Evolutionary conservation across 2,888 invertebrate genomes (phyloP).

Genomic region (Alviniconcha strummeri): DNA sequence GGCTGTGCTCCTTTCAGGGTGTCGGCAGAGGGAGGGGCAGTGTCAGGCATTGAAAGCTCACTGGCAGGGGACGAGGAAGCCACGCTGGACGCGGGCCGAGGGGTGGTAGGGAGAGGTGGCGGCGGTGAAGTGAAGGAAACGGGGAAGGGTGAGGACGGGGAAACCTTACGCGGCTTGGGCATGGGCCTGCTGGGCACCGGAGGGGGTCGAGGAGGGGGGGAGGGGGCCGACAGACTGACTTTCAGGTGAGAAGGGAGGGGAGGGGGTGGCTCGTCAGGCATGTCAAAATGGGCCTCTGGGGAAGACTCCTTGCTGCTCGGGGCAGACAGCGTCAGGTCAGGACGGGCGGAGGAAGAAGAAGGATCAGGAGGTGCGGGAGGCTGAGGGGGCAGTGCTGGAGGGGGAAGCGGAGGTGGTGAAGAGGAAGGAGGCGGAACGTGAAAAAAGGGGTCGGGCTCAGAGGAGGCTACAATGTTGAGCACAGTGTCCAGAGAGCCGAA

Average conservation of each 20-base stretch:
- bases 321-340: constrained; percentile 29
- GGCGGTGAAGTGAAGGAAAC: not conserved
- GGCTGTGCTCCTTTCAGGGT: not conserved
- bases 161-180: constrained; percentile 20
- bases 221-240: constrained; percentile 21
- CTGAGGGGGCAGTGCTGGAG: constrained; percentile 21
- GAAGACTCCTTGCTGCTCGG: constrained; percentile 15
- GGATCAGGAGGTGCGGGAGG: constrained; percentile 20
- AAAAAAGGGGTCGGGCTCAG: constrained; percentile 45
- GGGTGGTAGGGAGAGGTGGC: constrained; percentile 5
- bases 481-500: constrained; percentile 37
- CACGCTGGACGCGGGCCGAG: constrained; percentile 5
- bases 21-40: not conserved
- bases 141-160: constrained; percentile 11
- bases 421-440: constrained; percentile 27
- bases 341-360: not conserved
- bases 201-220: constrained; percentile 49
- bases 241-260: constrained; percentile 46
- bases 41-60: not conserved
- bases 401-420: constrained; percentile 24
- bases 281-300: constrained; percentile 22
- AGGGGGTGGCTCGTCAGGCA: constrained; percentile 56
- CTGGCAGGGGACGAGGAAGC: constrained; percentile 2
- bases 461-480: constrained; percentile 31
- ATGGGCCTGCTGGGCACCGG: constrained; percentile 35